Evolutionary conservation across 2,888 invertebrate genomes (phyloP), one percentile per base, ranked within the genome.

Genomic region (Nebria salina): DNA sequence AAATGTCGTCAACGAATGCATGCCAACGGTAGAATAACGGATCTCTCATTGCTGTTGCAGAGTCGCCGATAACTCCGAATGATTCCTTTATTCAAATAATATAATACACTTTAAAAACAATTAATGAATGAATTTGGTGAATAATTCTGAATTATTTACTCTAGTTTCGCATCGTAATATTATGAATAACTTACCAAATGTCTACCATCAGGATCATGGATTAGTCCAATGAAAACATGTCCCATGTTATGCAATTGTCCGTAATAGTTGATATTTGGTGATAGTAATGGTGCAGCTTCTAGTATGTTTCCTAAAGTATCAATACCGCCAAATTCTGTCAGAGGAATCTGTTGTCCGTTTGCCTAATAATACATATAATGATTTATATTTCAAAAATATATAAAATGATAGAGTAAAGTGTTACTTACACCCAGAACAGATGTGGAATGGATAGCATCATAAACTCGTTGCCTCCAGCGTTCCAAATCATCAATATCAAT

Each of bases 11-110:
- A 26, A 96, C 90, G 86, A 93, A 94, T 0, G 94, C 91, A 86
- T 97, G 96, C 95, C 95, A 96, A 87, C 95, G 93, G 89, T 96
- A 96, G 91, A 96, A 96, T 15, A 94, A 89, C 0, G 96, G 96
- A 89, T 97, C 97, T 2, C 96, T 91, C 96, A 96, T 96, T 0
- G 96, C 95, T 0, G 96, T 96, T 0, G 95, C 92, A 0, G 95
- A 92, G 86, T 96, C 96, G 0, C 95, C 96, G 92, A 96, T 96
- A 42, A 95, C 94, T 65, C 95, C 93, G 85, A 94, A 94, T 74
- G 92, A 92, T 89, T 96, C 96, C 94, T 95, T 43, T n/a, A 43
- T 15, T 70, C 26, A 68, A 65, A 20, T 20, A 20, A 20, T 20
- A 20, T 20, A 20, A 20, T 20, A 20, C 20, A 20, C 20, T 20